phyloP scores from a whole-genome alignment of 2,797 vertebrate genomes.

The Anableps anableps region DNA sequence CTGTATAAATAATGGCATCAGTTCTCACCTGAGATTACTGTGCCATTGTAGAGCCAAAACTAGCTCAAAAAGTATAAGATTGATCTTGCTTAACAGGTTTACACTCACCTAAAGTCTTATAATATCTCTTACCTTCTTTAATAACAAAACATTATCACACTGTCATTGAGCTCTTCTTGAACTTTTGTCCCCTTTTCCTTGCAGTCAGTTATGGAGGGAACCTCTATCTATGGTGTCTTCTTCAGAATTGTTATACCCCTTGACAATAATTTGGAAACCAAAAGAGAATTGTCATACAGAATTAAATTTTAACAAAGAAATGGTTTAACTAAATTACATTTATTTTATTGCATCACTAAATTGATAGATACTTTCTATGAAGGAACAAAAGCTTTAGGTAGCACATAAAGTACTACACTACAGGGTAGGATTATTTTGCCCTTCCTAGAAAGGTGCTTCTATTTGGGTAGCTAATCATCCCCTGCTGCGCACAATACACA shows the following conservation, averaged over 20 bases:
- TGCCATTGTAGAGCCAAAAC: too few relatives aligned
- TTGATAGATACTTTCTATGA: slow-evolving; percentile 8
- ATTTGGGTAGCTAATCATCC: slow-evolving; percentile 56
- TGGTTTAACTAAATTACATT: neutral
- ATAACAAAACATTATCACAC: neutral
- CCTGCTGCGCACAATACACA: slow-evolving; percentile 32
- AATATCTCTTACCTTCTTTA: neutral
- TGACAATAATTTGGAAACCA: neutral
- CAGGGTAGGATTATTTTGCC: slow-evolving; percentile 51
- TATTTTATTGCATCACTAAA: neutral
- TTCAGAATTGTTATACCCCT: neutral
- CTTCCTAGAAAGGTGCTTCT: slow-evolving; percentile 45
- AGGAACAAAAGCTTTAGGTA: slow-evolving; percentile 12
- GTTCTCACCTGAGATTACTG: neutral
- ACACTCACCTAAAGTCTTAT: neutral
- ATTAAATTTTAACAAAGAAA: neutral
- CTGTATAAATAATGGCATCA: neutral
- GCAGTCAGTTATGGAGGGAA: neutral
- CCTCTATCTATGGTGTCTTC: neutral
- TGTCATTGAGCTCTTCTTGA: neutral
- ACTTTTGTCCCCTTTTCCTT: neutral
- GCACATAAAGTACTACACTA: slow-evolving; percentile 9
- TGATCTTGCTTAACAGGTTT: neutral
- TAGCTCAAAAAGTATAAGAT: neutral
- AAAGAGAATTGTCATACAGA: neutral